Percentiles rank a stretch among this genome's conserved stretches.
Conservation (phyloP, 2,113 vertebrate species). For the Scophthalmus maximus region DNA sequence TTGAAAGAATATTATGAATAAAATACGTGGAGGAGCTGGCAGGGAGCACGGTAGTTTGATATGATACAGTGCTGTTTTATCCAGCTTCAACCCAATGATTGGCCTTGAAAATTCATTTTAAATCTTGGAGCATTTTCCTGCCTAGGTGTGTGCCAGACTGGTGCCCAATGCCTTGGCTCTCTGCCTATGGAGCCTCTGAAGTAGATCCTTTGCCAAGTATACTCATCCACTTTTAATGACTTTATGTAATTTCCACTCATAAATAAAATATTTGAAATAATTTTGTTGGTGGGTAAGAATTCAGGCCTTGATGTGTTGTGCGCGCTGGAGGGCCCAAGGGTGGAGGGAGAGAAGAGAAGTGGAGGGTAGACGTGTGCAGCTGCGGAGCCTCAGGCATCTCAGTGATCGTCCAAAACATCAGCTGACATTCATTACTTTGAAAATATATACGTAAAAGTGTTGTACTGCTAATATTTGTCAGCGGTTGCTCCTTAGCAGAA, state of each 20-base stretch:
- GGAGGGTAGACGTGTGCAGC: slow-evolving; percentile 51
- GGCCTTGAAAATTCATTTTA: slow-evolving; percentile 21
- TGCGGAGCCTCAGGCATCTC: slow-evolving; percentile 64
- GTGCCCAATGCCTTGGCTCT: slow-evolving; percentile 63
- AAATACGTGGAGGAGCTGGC: slow-evolving; percentile 21
- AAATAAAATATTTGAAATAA: slow-evolving; percentile 79
- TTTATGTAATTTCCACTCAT: slow-evolving; percentile 79
- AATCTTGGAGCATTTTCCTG: slow-evolving; percentile 37
- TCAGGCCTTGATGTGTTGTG: slow-evolving; percentile 66
- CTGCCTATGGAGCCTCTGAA: slow-evolving; percentile 57
- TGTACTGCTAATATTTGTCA: slow-evolving; percentile 65
- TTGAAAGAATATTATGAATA: slow-evolving; percentile 40
- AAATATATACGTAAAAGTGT: slow-evolving; percentile 54
- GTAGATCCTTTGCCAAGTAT: slow-evolving; percentile 65
- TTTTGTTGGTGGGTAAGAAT: slow-evolving; percentile 70
- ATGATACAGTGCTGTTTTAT: slow-evolving; percentile 17
- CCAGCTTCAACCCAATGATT: slow-evolving; percentile 10
- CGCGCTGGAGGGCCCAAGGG: slow-evolving; percentile 55
- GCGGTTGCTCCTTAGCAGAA: slow-evolving; percentile 46
- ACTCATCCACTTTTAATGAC: slow-evolving; percentile 82
- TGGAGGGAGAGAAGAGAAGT: slow-evolving; percentile 52
- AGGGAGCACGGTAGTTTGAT: not conserved
- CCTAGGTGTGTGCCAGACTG: slow-evolving; percentile 61
- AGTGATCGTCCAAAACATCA: slow-evolving; percentile 68
- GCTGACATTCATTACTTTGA: slow-evolving; percentile 65